Evolutionary conservation across 2,888 invertebrate genomes (phyloP).

Genomic region (Tetropium fuscum): DNA sequence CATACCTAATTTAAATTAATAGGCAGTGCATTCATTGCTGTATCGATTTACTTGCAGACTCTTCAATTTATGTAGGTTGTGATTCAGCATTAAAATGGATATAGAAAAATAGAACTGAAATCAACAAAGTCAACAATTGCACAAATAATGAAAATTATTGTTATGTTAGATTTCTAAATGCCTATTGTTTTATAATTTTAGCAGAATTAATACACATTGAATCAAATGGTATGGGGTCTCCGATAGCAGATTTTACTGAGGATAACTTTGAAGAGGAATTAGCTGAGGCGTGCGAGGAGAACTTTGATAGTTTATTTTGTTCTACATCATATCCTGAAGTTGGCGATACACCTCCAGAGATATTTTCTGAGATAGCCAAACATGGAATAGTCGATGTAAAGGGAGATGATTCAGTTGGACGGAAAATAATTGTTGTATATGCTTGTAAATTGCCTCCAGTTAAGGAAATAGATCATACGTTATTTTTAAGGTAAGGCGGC

Average conservation of each 20-base stretch:
- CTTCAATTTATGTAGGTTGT: too few species aligned
- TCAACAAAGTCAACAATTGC: too few species aligned
- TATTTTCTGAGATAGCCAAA: slow-evolving; percentile 73
- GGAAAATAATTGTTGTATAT: slow-evolving; percentile 96
- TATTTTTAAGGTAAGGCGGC: slow-evolving; percentile 75
- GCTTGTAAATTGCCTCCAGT: slow-evolving; percentile 81
- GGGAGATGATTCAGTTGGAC: slow-evolving; percentile 85
- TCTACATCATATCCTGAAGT: slow-evolving; percentile 67
- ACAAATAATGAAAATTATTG: too few species aligned
- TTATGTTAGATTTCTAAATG: neutral
- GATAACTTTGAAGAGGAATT: slow-evolving; percentile 93
- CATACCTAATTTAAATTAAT: too few species aligned
- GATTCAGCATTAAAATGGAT: too few species aligned
- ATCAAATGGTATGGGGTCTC: slow-evolving; percentile 70
- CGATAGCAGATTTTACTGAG: slow-evolving; percentile 88
- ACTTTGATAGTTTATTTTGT: slow-evolving; percentile 59
- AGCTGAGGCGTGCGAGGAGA: slow-evolving; percentile 71
- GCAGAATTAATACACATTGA: slow-evolving; percentile 63
- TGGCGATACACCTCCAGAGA: slow-evolving; percentile 71
- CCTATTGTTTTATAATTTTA: slow-evolving; percentile 34
- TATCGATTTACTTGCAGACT: too few species aligned
- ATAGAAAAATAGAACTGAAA: too few species aligned
- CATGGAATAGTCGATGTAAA: slow-evolving; percentile 87
- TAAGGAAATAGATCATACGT: slow-evolving; percentile 69
- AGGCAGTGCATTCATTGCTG: too few species aligned